phyloP scores from a whole-genome alignment of 2,113 vertebrate species.

The Trematocara zebra region DNA sequence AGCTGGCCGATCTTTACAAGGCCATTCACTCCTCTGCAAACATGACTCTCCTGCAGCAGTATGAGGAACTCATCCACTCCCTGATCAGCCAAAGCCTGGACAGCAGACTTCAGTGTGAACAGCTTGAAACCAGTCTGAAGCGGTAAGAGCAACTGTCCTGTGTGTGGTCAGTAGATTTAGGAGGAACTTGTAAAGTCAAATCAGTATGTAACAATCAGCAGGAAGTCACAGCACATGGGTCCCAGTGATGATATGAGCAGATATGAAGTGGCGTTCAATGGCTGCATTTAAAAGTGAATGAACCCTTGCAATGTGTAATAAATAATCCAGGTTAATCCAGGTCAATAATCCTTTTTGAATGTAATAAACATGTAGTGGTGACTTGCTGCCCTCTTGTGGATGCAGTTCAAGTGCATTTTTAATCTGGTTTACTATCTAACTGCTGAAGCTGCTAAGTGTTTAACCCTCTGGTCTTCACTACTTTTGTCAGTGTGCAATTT shows the following conservation, averaged over 20 bases:
- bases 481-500: background rate
- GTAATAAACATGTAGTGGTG: background rate
- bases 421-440: background rate
- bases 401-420: background rate
- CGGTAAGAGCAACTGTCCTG: conserved; percentile 42
- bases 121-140: conserved; percentile 67
- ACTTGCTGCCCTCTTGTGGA: conserved; percentile 12
- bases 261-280: background rate
- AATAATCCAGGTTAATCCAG: background rate
- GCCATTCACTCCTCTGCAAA: conserved; percentile 59
- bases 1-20: conserved; percentile 65
- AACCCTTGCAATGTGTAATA: background rate
- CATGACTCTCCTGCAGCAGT: conserved; percentile 58
- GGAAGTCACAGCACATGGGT: background rate
- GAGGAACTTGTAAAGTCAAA: background rate
- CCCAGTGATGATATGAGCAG: background rate
- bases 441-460: background rate
- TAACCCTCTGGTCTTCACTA: background rate
- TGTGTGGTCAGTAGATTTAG: background rate
- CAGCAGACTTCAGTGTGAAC: conserved; percentile 59
- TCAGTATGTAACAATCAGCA: background rate
- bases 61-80: conserved; percentile 63
- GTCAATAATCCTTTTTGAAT: background rate
- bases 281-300: background rate
- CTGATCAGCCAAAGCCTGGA: conserved; percentile 62